Base-by-base conservation (phyloP, 2,113 vertebrate species). In the Planiliza haematocheilus region DNA sequence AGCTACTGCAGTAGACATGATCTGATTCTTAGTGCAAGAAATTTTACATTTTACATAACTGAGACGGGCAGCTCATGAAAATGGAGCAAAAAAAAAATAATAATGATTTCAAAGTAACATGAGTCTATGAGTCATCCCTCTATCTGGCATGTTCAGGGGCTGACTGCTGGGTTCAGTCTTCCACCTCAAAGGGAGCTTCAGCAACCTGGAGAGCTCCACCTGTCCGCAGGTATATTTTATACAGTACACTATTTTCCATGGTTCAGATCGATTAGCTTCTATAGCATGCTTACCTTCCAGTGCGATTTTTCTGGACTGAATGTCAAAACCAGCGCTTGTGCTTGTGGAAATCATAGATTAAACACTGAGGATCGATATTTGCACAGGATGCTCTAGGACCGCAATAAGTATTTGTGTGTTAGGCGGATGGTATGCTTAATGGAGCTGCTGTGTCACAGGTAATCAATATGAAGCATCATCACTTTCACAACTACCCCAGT, bases 371-470 rank as follows among this genome's bases (percentile, higher is more conserved):
- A 86, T 85, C 74, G 72, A 85, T 85, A 85, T 62, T 69, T 79
- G 9, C 53, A 74, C 52, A 62, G 77, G 74, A 85, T 77, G 77
- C 71, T 79, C 43, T 48, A n/a, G 60, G 42, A 63, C 20, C 12
- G 7, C 6, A 9, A 52, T 8, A 55, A 12, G 64, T 20, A 39
- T 59, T 7, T 6, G 10, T 46, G 41, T 1, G n/a, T 38, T 48
- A 11, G 68, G 63, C 63, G 79, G 76, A 60, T 67, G 79, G 74
- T 56, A 68, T 46, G 58, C 46, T 9, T 69, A 61, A 74, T 77
- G 70, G 67, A 87, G 69, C 34, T 82, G 86, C 83, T 88, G 74
- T 85, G 85, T 89, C 86, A 90, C 60, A 53, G 51, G 5, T 67
- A 69, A 85, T 92, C 80, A 83, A 85, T 85, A 52, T 38, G 46